Evolutionary conservation across 2,888 invertebrate genomes (phyloP).

Genomic region (Baronia brevicornis): DNA sequence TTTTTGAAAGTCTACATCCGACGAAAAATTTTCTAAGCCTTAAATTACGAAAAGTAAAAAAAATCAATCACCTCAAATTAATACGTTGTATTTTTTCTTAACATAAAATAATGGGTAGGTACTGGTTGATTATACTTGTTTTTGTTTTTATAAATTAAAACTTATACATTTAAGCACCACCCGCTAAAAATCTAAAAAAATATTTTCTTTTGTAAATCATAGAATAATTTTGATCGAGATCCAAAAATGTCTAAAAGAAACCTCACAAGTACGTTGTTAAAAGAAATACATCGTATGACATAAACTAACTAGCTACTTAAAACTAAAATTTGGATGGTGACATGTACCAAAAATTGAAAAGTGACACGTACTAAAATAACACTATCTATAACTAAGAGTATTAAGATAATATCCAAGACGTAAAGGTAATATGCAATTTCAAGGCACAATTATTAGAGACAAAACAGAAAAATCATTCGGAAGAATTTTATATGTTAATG

Average conservation of each 20-base stretch:
- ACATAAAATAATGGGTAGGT: slow-evolving; percentile 43
- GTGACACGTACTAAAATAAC: slow-evolving; percentile 7
- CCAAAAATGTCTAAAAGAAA: slow-evolving; percentile 43
- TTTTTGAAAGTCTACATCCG: slow-evolving; percentile 55
- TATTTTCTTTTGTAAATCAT: slow-evolving; percentile 22
- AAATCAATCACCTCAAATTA: slow-evolving; percentile 53
- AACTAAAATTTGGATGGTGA: slow-evolving; percentile 37
- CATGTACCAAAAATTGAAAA: slow-evolving; percentile 4
- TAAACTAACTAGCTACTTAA: slow-evolving; percentile 51
- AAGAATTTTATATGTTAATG: too few species aligned
- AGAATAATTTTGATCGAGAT: slow-evolving; percentile 61
- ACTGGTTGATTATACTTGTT: slow-evolving; percentile 32
- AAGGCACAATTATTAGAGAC: too few species aligned
- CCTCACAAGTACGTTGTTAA: slow-evolving; percentile 39
- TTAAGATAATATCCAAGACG: slow-evolving; percentile 1
- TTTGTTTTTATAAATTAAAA: slow-evolving; percentile 33
- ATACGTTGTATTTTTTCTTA: slow-evolving; percentile 45
- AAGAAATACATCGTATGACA: slow-evolving; percentile 40
- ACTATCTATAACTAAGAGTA: slow-evolving; percentile 1
- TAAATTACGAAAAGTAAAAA: slow-evolving; percentile 40
- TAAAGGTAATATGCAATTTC: too few species aligned
- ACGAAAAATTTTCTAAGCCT: slow-evolving; percentile 50
- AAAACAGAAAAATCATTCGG: too few species aligned
- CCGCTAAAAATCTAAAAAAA: slow-evolving; percentile 49
- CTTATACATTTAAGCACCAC: slow-evolving; percentile 59